These are phyloP conservation scores for Ploceus nigricollis DNA, from an alignment of 2,113 vertebrate genomes.

Conservation along the genomic window DNA sequence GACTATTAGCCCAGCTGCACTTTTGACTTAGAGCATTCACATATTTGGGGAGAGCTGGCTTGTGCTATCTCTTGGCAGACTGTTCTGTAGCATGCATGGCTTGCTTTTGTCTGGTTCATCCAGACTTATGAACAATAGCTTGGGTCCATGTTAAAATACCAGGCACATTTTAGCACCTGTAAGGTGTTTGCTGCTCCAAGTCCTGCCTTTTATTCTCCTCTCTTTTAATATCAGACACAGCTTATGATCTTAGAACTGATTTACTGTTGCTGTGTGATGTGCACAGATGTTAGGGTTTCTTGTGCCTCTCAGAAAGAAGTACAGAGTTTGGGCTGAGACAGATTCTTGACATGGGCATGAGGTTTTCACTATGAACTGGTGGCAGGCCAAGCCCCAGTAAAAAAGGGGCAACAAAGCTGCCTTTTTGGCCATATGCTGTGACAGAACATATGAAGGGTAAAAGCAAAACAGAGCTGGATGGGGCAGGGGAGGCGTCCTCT, in stretches of 20 bases:
- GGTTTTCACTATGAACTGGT: background rate
- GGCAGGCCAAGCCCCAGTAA: background rate
- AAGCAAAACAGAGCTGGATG: background rate
- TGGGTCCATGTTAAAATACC: background rate
- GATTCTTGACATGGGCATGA: background rate
- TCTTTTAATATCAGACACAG: background rate
- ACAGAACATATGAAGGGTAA: background rate
- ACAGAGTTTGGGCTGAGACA: background rate
- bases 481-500: background rate
- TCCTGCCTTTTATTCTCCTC: background rate
- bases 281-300: background rate
- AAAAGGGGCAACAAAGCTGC: background rate
- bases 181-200: background rate
- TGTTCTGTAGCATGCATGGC: background rate
- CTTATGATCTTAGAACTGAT: background rate
- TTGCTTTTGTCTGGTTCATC: background rate
- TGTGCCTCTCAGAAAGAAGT: background rate
- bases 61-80: slow-evolving; percentile 5
- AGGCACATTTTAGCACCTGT: background rate
- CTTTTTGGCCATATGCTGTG: background rate
- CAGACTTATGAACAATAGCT: background rate
- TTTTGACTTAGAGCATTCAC: background rate
- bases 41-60: background rate
- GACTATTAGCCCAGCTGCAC: slow-evolving; percentile 14
- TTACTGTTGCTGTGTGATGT: background rate